Evolutionary conservation across 2,888 invertebrate species (phyloP).

Genomic region (Drosophila dives): DNA sequence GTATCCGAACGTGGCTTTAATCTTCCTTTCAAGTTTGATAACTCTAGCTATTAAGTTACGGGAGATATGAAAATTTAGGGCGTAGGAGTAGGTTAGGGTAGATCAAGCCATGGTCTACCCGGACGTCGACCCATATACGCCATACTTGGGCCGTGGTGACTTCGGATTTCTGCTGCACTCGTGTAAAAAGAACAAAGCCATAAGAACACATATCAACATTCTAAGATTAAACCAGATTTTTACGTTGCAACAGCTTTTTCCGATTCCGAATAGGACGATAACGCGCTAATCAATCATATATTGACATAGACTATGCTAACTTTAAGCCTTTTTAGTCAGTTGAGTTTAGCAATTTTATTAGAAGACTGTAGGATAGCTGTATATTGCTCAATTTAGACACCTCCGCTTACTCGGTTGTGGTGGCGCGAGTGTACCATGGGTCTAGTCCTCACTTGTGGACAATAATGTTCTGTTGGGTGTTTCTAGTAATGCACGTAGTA

Average conservation of each 20-base stretch:
- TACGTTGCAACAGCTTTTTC: background rate
- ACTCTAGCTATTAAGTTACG: no score
- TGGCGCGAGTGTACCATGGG: background rate
- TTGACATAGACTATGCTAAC: background rate
- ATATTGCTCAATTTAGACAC: background rate
- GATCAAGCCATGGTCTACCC: no score
- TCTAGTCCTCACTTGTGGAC: background rate
- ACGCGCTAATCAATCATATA: background rate
- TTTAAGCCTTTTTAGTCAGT: background rate
- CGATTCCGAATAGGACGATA: background rate
- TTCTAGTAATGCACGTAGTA: background rate
- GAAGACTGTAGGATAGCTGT: background rate
- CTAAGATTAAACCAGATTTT: no score
- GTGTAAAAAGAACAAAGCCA: no score
- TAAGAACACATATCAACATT: no score
- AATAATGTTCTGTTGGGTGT: background rate
- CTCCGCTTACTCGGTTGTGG: background rate
- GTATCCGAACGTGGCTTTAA: no score
- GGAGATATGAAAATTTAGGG: no score
- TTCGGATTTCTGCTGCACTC: no score
- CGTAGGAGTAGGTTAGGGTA: no score
- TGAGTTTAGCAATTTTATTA: background rate
- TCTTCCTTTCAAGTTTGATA: no score
- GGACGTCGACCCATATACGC: no score
- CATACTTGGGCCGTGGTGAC: no score